Base-by-base conservation (phyloP, 2,113 vertebrate species). In the Hemibagrus wyckioides region DNA sequence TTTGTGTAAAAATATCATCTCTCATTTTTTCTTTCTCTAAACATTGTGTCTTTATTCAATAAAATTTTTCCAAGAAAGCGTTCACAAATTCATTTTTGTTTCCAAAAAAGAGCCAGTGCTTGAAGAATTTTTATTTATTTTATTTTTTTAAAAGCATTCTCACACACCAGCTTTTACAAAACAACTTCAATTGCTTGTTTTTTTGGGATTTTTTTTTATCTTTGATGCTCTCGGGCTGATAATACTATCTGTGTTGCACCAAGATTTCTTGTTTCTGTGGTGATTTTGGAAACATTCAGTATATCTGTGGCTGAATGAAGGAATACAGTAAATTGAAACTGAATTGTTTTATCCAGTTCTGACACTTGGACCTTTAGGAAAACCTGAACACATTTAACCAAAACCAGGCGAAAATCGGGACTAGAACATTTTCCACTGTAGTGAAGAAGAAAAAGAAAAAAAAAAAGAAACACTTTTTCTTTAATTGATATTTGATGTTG, bases 181-280 rank as follows among this genome's bases (percentile, higher is more conserved):
- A 13, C 82, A 73, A n/a, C 73, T 25, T 4, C 7, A 50, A 48
- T 33, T 67, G 57, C 48, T 54, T 8, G 39, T 44, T 17, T 61
- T 54, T 36, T 8, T 71, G 44, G n/a, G 30, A 28, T 73, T 17
- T 82, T 73, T 7, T 67, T 39, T 33, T 11, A 85, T 23, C 73
- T 19, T 52, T 65, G 73, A 65, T 44, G 93, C 89, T 91, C 89
- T 91, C 90, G 83, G 85, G 88, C 88, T 94, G 94, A 94, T 92
- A 94, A 92, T 90, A 92, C 89, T 92, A 39, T 80, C 21, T 65
- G 84, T 30, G 33, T 57, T 44, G 76, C 36, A 21, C n/a, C 21
- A 8, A 3, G 19, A 85, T 57, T 48, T 63, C 2, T 14, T 25
- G 41, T 84, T 75, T 19, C 8, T 23, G 0, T 41, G 41, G 41